phyloP scores from a whole-genome alignment of 2,797 vertebrate species.

The Pelochelys cantorii region DNA sequence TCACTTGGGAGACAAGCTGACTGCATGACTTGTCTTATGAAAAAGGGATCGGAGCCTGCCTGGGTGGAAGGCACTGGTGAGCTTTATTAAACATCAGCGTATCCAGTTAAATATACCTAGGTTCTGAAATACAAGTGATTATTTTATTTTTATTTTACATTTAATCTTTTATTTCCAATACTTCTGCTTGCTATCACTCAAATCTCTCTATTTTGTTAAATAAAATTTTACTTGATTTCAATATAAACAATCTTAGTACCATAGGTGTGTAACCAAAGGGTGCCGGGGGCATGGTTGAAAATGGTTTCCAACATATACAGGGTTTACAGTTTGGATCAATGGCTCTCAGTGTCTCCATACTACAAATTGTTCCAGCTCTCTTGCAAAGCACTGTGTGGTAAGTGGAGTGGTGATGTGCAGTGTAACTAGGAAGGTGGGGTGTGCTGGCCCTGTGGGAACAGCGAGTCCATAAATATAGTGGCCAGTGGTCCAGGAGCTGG shows the following conservation, averaged over 20 bases:
- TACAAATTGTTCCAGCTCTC: too few species aligned
- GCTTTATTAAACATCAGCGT: neutral
- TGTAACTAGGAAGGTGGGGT: neutral
- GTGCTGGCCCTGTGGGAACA: neutral
- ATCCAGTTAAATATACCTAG: neutral
- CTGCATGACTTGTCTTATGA: neutral
- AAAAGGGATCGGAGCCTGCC: neutral
- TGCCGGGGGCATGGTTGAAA: too few species aligned
- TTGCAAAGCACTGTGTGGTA: neutral
- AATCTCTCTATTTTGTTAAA: neutral
- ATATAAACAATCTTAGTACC: neutral
- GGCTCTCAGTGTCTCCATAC: too few species aligned
- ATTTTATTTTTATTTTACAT: neutral
- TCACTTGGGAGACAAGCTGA: neutral
- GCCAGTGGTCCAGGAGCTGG: neutral
- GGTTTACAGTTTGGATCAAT: too few species aligned
- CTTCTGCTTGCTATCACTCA: neutral
- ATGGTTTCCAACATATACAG: too few species aligned
- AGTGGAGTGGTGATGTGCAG: neutral
- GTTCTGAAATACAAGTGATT: neutral
- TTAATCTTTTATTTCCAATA: neutral
- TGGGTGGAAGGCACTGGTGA: neutral
- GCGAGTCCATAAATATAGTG: neutral
- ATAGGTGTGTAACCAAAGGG: too few species aligned
- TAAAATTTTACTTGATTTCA: neutral